Evolutionary conservation across 2,113 vertebrate genomes (phyloP).

Genomic region (Bubo scandiacus): DNA sequence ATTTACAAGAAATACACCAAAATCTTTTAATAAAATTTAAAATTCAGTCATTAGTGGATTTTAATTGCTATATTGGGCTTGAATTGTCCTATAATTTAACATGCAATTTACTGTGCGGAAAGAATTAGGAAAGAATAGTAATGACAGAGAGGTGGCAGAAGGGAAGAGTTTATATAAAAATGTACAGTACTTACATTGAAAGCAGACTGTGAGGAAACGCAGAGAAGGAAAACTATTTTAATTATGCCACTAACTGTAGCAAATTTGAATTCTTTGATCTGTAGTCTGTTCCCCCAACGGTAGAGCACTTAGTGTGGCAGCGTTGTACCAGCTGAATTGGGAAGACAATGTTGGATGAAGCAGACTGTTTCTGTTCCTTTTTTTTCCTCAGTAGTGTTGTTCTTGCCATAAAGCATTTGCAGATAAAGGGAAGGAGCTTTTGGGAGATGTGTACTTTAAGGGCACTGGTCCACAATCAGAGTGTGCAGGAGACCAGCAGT

Average conservation of each 20-base stretch:
- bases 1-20: not conserved
- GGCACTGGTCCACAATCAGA: rapidly evolving
- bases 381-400: not conserved
- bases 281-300: not conserved
- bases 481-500: not conserved
- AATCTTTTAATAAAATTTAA: not conserved
- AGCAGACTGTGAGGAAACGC: not conserved
- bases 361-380: not conserved
- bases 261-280: not conserved
- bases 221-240: not conserved
- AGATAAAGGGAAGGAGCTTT: not conserved
- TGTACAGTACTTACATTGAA: not conserved
- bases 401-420: not conserved
- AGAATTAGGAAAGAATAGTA: not conserved
- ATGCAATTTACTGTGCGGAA: not conserved
- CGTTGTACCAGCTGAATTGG: not conserved
- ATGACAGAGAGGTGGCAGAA: not conserved
- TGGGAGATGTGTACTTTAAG: not conserved
- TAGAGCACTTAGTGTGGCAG: not conserved
- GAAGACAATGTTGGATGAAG: not conserved
- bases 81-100: not conserved
- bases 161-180: not conserved
- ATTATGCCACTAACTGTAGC: not conserved
- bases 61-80: not conserved
- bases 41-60: not conserved